Evolutionary conservation across 2,888 invertebrate genomes (phyloP).

Genomic region (Agriopis leucophaearia): DNA sequence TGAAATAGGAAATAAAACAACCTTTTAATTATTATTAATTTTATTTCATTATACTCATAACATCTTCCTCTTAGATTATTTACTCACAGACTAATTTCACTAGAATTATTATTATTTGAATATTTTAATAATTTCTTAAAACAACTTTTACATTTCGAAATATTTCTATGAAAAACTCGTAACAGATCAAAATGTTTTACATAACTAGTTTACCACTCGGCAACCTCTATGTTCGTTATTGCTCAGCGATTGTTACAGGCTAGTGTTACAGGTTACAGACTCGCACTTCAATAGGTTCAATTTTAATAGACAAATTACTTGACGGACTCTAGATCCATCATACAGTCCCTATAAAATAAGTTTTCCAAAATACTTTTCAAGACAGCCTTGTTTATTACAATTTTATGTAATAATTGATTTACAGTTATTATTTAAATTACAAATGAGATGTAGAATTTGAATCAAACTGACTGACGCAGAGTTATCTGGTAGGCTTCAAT

Average conservation of each 20-base stretch:
- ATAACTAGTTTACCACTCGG: slow-evolving; percentile 54
- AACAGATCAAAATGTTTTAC: slow-evolving; percentile 72
- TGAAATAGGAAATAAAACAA: slow-evolving; percentile 39
- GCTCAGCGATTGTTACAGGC: slow-evolving; percentile 46
- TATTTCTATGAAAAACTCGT: slow-evolving; percentile 76
- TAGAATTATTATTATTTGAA: slow-evolving; percentile 81
- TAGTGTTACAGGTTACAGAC: slow-evolving; percentile 38
- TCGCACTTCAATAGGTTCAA: slow-evolving; percentile 20
- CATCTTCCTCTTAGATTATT: slow-evolving; percentile 78
- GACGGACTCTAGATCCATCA: slow-evolving; percentile 49
- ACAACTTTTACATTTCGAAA: slow-evolving; percentile 78
- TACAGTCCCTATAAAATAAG: slow-evolving; percentile 56
- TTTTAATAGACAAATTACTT: slow-evolving; percentile 51
- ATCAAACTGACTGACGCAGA: slow-evolving; percentile 44
- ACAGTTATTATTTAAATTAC: slow-evolving; percentile 48
- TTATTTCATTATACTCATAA: slow-evolving; percentile 84
- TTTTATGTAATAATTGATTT: slow-evolving; percentile 51
- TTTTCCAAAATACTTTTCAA: slow-evolving; percentile 58
- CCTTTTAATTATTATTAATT: slow-evolving; percentile 67
- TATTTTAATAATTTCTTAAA: slow-evolving; percentile 80
- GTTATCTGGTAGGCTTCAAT: slow-evolving; percentile 49
- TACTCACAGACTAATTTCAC: slow-evolving; percentile 82
- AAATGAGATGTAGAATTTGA: slow-evolving; percentile 51
- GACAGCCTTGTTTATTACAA: slow-evolving; percentile 58
- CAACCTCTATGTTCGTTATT: slow-evolving; percentile 52